These are phyloP conservation scores for Hystrix brachyura DNA, from an alignment of 2,113 vertebrate species.

Conservation along the genomic window DNA sequence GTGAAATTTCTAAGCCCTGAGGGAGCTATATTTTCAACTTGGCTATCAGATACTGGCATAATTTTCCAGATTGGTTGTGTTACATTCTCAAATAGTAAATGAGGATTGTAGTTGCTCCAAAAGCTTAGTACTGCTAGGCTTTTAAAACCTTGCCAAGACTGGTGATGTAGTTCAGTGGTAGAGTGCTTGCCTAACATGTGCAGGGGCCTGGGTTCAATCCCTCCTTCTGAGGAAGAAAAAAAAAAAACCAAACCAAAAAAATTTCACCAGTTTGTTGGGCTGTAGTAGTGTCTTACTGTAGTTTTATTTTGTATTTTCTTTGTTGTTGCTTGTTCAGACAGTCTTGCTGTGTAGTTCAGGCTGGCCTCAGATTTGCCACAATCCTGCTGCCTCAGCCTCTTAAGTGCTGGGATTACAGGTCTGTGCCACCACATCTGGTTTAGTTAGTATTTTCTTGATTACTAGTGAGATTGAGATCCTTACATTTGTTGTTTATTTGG, in stretches of 20 bases:
- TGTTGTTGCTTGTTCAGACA: not conserved
- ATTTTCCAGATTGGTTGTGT: conserved; percentile 56
- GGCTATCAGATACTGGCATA: conserved; percentile 12
- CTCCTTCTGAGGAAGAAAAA: not conserved
- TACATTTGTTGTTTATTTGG: conserved; percentile 10
- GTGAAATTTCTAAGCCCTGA: conserved; percentile 51
- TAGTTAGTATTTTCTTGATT: conserved; percentile 44
- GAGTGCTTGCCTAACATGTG: not conserved
- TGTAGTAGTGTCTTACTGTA: not conserved
- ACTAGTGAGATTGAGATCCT: not conserved
- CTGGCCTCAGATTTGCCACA: not conserved
- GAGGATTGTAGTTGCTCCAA: conserved; percentile 51
- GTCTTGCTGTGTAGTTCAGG: not conserved
- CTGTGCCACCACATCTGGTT: not conserved
- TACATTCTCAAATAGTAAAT: conserved; percentile 45
- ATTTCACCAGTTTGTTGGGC: not conserved
- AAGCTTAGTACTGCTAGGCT: conserved; percentile 48
- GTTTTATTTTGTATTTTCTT: conserved; percentile 15
- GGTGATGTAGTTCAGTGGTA: not conserved
- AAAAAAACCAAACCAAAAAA: not conserved
- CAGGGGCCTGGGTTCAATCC: not conserved
- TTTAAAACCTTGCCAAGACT: conserved; percentile 23
- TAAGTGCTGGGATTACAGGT: not conserved
- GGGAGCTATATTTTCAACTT: conserved; percentile 48
- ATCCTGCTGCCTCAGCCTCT: not conserved